Base-by-base conservation (phyloP, 2,113 vertebrate species). In the Chionis minor region DNA sequence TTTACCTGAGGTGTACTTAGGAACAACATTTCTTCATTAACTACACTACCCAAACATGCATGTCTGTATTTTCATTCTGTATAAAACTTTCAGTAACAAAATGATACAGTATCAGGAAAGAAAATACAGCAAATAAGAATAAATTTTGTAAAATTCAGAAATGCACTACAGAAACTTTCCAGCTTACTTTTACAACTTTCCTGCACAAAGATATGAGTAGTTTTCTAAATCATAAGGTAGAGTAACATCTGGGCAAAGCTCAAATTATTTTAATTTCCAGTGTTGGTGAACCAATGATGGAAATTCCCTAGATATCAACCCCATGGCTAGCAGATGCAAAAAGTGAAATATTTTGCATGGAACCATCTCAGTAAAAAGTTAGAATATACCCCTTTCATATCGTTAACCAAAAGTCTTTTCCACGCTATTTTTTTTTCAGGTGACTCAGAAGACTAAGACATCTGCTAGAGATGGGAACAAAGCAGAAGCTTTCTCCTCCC, bases 341-440 rank as follows among this genome's bases (percentile, higher is more conserved):
- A 40, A 67, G 11, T 17, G 4, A 47, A 91, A 9, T 20, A 67
- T 8, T 88, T 63, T 26, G 33, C 38, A 51, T 2, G 5, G 38
- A 92, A 27, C 26, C 22, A 66, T 3, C 42, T 63, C 51, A 47
- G 24, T 38, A 81, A 71, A n/a, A 62, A 71, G 13, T 22, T 47
- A 35, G 84, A 38, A 27, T 38, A 14, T 6, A 20, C 21, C 85
- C 16, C 14, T 82, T 63, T 24, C 27, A 27, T 7, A 9, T 4
- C 23, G 17, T n/a, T 47, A 78, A 47, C 5, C 44, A 21, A 12
- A 45, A 42, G 14, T 32, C 8, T 51, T 56, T 21, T 35, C 28
- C 23, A 6, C 0, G 0, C 2, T 1, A 3, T 8, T 1, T 13
- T 75, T 54, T 69, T 73, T 54, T 11, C 51, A 63, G 23, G 28